Evolutionary conservation across 2,888 invertebrate genomes (phyloP), one percentile per base, ranked within the genome.

Genomic region (Diachrysia chrysitis): DNA sequence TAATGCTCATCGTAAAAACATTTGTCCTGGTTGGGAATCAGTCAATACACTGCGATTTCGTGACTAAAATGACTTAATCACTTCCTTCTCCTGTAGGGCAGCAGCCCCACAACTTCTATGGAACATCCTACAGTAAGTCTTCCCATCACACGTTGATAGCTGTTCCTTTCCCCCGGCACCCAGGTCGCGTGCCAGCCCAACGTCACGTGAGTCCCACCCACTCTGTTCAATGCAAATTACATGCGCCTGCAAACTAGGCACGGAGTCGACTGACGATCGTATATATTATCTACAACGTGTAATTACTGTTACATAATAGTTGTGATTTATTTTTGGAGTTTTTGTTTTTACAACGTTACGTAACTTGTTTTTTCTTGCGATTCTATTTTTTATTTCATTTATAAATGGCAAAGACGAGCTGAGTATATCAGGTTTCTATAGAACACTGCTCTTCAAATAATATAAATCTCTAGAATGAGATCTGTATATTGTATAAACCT

Each of bases 171-270:
- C 21, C 14, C 16, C 21, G 48, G 6, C 16, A n/a, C 7, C 10
- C 32, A 23, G 46, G 42, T 51, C 53, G 59, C 59, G 62, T 48
- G 62, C 23, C 1, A 17, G 19, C 51, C 32, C 16, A 51, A 16
- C 6, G 23, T 14, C 21, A 53, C 53, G 23, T 23, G 25, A 6
- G 17, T 4, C 12, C 66, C 63, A 54, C 78, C 59, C 60, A 51
- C 59, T 51, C 58, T 72, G 73, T 73, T 73, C 57, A 42, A 76
- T 73, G 73, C 57, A 72, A 66, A 73, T 73, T 42, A 60, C 59
- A 56, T 19, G 48, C 42, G 32, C 32, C 53, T 54, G 25, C 58
- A 19, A 10, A 35, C 63, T 23, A 51, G 58, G 9, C 54, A 35
- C 48, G 60, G 60, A 63, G 58, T 58, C 23, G 29, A n/a, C 35